Base-by-base conservation (phyloP, 2,797 vertebrate genomes). In the Mus minutoides region DNA sequence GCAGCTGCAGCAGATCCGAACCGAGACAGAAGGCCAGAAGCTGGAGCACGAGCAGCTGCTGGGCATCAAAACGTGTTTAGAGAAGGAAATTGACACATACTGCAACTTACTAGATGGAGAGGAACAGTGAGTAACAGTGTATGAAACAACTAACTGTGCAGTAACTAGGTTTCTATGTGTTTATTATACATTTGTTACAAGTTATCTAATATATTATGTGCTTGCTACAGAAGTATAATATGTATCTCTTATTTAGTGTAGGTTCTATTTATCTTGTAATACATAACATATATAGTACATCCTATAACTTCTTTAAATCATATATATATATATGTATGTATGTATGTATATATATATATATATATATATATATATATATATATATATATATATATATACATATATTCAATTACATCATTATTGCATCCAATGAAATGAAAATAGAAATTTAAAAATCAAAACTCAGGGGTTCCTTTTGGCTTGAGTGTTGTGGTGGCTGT, bases 31-130 rank as follows among this genome's bases (percentile, higher is more conserved):
- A 87, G 93, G 92, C 80, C 98, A 98, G 97, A 98, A 96, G 96
- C 95, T 96, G 76, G 97, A 97, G 34, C 86, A 97, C 0, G 96
- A 98, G 24, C 90, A 91, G 71, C 97, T 98, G 40, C 93, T 98
- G 0, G 95, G 97, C 8, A 85, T 97, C 56, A 98, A 98, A 89
- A 96, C 95, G 13, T 85, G 92, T 43, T 77, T 98, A 49, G 98
- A 98, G 86, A 97, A 98, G 90, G 98, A 98, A 85, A 98, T 98
- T 16, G 94, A 97, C 88, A 98, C 92, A 0, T 98, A 98, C 24
- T 96, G 91, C 96, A 82, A 91, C 34, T 87, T 98, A 78, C 82
- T 98, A 43, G 97, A 97, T 29, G 92, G 92, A 89, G 88, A 97
- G 89, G 96, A 96, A 86, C 95, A 97, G 98, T 98, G 96, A 96